Percentiles rank a stretch among this genome's conserved stretches.
phyloP scores from a whole-genome alignment of 2,113 vertebrate genomes.

The Hippopotamus amphibius region DNA sequence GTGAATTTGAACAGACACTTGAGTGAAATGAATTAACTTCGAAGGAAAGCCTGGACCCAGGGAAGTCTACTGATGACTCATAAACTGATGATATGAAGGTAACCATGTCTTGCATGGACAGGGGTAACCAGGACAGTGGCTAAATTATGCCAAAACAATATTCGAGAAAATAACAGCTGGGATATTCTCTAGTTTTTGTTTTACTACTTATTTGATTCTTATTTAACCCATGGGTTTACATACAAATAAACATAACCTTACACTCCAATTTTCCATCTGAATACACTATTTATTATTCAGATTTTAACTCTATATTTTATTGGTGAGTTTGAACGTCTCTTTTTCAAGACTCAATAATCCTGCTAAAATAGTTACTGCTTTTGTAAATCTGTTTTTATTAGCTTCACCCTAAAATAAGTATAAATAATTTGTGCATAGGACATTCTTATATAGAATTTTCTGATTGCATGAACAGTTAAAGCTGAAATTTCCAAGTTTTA shows the following conservation, averaged over 20 bases:
- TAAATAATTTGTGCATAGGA: background rate
- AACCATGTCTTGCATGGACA: background rate
- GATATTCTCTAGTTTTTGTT: background rate
- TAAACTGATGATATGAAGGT: rapidly evolving
- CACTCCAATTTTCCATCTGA: background rate
- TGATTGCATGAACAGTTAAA: background rate
- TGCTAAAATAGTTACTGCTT: background rate
- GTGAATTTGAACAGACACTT: background rate
- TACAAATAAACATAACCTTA: background rate
- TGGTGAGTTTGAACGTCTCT: background rate
- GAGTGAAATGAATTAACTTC: background rate
- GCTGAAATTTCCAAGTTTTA: background rate
- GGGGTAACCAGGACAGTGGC: background rate
- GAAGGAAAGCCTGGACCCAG: background rate
- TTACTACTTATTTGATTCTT: background rate
- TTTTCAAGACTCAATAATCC: background rate
- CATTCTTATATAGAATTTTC: background rate
- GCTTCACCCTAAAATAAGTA: background rate
- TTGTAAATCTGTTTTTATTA: background rate
- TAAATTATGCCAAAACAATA: background rate
- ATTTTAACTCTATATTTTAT: background rate
- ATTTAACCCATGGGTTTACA: background rate
- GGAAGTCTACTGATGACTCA: background rate
- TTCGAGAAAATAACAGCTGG: background rate
- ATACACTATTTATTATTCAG: background rate